Percentiles rank a stretch among this genome's conserved stretches.
Evolutionary conservation across 2,113 vertebrate species (phyloP).

Genomic region (Hippopotamus amphibius): DNA sequence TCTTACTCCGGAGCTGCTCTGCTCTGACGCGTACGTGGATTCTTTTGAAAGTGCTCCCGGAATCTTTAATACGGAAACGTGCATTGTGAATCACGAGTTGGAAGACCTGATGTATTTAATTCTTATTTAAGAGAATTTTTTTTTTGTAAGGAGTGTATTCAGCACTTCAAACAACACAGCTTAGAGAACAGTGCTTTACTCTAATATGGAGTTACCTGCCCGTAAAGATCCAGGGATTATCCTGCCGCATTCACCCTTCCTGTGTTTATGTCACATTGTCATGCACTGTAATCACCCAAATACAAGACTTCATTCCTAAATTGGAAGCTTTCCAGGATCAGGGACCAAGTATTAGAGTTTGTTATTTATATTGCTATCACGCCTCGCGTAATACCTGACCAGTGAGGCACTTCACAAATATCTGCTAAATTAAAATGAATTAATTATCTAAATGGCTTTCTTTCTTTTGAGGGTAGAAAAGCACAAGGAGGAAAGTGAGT

Average conservation of each 20-base stretch:
- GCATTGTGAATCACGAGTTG: neutral
- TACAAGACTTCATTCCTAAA: neutral
- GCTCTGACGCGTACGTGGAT: neutral
- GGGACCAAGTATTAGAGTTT: neutral
- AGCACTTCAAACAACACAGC: neutral
- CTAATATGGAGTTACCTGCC: neutral
- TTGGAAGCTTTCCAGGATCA: neutral
- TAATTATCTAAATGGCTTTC: neutral
- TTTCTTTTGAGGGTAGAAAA: neutral
- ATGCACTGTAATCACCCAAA: neutral
- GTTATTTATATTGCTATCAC: neutral
- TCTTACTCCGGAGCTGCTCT: neutral
- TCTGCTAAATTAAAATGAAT: neutral
- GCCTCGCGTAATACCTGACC: neutral
- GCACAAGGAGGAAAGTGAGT: neutral
- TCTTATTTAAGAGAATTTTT: neutral
- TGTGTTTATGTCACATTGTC: neutral
- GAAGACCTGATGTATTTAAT: neutral
- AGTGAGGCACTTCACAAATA: neutral
- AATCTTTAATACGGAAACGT: neutral
- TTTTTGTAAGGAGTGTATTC: neutral
- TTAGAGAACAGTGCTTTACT: neutral
- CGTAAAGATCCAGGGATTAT: neutral
- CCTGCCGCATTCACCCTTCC: neutral
- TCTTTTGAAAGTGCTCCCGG: neutral